Percentiles rank a stretch among this genome's conserved stretches.
Conservation (phyloP, 2,113 vertebrate genomes). For the Oncorhynchus kisutch region DNA sequence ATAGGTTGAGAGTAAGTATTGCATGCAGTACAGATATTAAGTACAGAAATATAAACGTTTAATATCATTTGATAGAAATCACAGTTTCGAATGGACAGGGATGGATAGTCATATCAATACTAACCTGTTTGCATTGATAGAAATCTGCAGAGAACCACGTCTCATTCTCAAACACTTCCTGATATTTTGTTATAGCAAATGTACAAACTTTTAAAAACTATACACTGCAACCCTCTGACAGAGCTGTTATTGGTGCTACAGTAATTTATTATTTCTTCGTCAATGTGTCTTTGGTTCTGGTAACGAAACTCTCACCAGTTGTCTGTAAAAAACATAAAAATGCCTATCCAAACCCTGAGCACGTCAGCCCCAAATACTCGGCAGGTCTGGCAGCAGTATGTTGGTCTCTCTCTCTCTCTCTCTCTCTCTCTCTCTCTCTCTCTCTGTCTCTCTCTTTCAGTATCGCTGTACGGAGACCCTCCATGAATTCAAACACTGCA, state of each 20-base stretch:
- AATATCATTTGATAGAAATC: background rate
- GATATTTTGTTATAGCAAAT: background rate
- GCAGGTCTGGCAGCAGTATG: conserved; percentile 41
- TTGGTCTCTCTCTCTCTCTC: conserved; percentile 12
- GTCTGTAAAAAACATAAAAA: background rate
- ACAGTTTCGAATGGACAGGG: background rate
- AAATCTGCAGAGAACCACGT: background rate
- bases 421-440: background rate
- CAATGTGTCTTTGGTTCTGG: background rate
- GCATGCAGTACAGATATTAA: background rate
- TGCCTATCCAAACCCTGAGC: conserved; percentile 14
- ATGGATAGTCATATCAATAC: background rate
- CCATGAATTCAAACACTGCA: conserved; percentile 39
- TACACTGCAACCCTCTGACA: background rate
- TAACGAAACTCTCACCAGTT: background rate
- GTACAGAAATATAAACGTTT: background rate
- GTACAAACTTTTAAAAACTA: background rate
- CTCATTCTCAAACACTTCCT: background rate
- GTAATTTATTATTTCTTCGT: background rate
- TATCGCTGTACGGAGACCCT: conserved; percentile 14
- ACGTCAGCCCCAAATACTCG: conserved; percentile 19
- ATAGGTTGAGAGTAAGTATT: background rate
- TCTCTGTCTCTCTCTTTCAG: background rate
- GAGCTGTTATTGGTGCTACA: conserved; percentile 23
- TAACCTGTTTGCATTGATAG: background rate